A percentile compares a stretch with the other conserved stretches of the same genome.
Conservation (phyloP, 2,888 invertebrate species). For the Apodemia duryi region DNA sequence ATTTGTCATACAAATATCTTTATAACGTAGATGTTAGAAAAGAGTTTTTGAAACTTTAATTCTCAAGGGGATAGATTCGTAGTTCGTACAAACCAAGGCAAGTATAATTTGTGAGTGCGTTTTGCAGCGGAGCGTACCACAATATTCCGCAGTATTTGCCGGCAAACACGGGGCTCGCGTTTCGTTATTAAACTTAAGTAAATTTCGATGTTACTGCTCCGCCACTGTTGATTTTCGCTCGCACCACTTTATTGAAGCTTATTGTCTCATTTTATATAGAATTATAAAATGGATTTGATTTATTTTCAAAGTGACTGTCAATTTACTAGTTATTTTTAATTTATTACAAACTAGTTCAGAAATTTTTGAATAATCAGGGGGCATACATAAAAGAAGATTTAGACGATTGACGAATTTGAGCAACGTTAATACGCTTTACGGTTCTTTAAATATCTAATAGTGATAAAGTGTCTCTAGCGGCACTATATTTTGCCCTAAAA, state of each 20-base stretch:
- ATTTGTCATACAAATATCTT: too few species aligned
- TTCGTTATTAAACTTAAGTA: constrained; percentile 78
- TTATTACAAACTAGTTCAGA: too few species aligned
- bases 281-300: constrained; percentile 6
- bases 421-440: too few species aligned
- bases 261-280: constrained; percentile 25
- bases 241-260: constrained; percentile 22
- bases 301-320: neutral
- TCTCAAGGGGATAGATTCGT: neutral
- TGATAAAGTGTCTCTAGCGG: too few species aligned
- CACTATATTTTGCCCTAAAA: too few species aligned
- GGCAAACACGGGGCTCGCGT: constrained; percentile 74
- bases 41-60: neutral
- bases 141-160: constrained; percentile 55
- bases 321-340: too few species aligned
- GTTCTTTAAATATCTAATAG: too few species aligned
- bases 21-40: too few species aligned
- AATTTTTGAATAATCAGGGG: too few species aligned
- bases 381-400: too few species aligned
- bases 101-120: neutral
- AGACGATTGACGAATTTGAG: too few species aligned
- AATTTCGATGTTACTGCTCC: constrained; percentile 73
- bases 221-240: constrained; percentile 52
- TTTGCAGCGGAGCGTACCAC: constrained; percentile 36
- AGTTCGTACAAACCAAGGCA: neutral